Percentiles rank a stretch among this genome's conserved stretches.
Conservation (phyloP, 1,140 invertebrate genomes). For the Trypoxylus dichotomus region DNA sequence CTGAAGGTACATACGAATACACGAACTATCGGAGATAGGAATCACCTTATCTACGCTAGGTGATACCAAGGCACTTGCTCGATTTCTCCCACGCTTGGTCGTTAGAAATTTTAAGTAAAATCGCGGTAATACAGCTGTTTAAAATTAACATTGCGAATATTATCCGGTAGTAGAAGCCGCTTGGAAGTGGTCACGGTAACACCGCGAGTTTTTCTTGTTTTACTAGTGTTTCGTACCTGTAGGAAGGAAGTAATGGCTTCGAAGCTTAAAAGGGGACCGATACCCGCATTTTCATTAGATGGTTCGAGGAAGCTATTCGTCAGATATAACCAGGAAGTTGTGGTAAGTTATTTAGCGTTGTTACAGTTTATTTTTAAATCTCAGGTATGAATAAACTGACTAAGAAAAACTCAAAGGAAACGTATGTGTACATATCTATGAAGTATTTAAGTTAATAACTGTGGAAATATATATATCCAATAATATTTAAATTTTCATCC, state of each 20-base stretch:
- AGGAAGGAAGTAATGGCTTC: neutral
- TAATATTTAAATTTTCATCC: no score
- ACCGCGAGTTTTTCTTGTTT: neutral
- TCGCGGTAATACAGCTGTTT: neutral
- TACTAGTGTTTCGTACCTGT: neutral
- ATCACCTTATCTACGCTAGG: no score
- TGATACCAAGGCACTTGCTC: no score
- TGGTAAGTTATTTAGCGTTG: neutral
- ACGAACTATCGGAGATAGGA: no score
- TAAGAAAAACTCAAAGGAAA: no score
- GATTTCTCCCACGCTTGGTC: neutral
- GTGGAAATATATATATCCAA: no score
- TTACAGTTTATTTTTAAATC: neutral
- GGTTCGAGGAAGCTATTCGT: neutral
- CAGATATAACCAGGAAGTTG: neutral
- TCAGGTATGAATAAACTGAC: no score
- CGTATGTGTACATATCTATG: no score
- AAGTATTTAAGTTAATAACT: no score
- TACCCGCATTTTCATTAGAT: neutral
- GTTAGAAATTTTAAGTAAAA: neutral
- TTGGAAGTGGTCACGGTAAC: neutral
- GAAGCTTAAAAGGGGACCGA: neutral
- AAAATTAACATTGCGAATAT: neutral
- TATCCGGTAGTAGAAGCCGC: neutral
- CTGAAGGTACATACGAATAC: no score